These are phyloP conservation scores for Hydractinia echinata DNA, from an alignment of 30 jellyfish, hydroid and myxozoan species.

Conservation along the genomic window DNA sequence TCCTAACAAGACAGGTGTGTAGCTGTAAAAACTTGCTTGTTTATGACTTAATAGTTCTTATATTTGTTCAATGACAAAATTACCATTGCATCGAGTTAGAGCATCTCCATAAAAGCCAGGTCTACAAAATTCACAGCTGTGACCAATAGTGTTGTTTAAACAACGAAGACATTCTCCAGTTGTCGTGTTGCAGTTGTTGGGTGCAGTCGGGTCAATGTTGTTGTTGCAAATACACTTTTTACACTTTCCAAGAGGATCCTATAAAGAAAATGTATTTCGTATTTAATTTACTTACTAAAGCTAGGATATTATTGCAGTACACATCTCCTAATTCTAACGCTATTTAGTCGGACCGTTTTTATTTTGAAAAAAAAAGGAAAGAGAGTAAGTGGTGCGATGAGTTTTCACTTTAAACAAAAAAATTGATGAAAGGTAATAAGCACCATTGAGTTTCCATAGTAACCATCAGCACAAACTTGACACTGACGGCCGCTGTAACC, in stretches of 20 bases:
- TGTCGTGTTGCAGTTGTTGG: conserved; percentile 68
- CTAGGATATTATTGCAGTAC: too few relatives aligned
- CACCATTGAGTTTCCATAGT: conserved; percentile 79
- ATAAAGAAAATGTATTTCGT: neutral
- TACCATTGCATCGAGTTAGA: conserved; percentile 40
- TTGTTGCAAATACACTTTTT: conserved; percentile 52
- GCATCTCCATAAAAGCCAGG: conserved; percentile 75
- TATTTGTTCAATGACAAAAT: neutral
- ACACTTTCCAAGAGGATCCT: conserved; percentile 64
- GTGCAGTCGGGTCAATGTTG: conserved; percentile 39
- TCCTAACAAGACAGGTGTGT: too few relatives aligned
- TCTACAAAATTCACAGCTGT: conserved; percentile 58
- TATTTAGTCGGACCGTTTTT: neutral
- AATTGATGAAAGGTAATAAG: too few relatives aligned
- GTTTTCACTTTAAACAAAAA: neutral
- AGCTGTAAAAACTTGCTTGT: too few relatives aligned
- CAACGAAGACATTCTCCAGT: conserved; percentile 81
- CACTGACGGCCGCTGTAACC: conserved; percentile 81
- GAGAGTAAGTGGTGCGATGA: neutral
- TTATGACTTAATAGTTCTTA: neutral
- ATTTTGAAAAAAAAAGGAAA: neutral
- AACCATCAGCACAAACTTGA: conserved; percentile 77
- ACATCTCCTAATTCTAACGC: too few relatives aligned
- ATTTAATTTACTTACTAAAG: too few relatives aligned
- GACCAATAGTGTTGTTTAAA: conserved; percentile 62